Percentiles rank a stretch among this genome's conserved stretches.
Evolutionary conservation across 2,888 invertebrate species (phyloP).

Genomic region (Tinea trinotella): DNA sequence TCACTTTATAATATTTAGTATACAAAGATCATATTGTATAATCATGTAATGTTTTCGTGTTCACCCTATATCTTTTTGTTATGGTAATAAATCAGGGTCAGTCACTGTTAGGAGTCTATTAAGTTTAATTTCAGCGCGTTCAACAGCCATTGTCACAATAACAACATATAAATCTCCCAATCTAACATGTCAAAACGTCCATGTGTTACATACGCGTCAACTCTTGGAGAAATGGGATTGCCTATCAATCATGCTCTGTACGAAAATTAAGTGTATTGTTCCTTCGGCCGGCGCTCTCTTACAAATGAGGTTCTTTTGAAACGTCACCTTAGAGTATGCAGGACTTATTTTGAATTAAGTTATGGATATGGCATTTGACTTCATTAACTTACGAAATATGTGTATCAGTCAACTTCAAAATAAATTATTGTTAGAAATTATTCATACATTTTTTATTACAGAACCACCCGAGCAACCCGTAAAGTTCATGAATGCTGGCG

Average conservation of each 20-base stretch:
- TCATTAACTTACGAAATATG: neutral
- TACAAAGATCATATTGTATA: neutral
- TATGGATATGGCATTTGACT: slow-evolving; percentile 11
- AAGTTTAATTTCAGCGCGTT: slow-evolving; percentile 36
- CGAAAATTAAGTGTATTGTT: slow-evolving; percentile 63
- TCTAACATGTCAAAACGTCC: slow-evolving; percentile 38
- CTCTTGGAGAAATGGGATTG: slow-evolving; percentile 33
- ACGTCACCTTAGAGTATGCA: slow-evolving; percentile 21
- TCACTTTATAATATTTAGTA: neutral
- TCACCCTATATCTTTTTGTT: neutral
- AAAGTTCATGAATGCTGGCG: no score
- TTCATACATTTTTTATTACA: no score
- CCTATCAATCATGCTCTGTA: slow-evolving; percentile 54
- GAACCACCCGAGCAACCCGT: no score
- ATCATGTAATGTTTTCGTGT: neutral
- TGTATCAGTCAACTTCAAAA: no score
- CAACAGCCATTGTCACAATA: slow-evolving; percentile 29
- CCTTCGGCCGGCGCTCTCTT: slow-evolving; percentile 44
- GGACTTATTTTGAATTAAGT: slow-evolving; percentile 8
- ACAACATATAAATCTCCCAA: slow-evolving; percentile 40
- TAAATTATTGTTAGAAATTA: no score
- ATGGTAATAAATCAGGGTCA: slow-evolving; percentile 10
- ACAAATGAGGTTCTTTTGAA: slow-evolving; percentile 42
- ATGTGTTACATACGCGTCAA: slow-evolving; percentile 43
- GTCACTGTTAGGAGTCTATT: slow-evolving; percentile 8